These are phyloP conservation scores for Perognathus longimembris DNA, from an alignment of 2,113 vertebrate species.

Conservation along the genomic window DNA sequence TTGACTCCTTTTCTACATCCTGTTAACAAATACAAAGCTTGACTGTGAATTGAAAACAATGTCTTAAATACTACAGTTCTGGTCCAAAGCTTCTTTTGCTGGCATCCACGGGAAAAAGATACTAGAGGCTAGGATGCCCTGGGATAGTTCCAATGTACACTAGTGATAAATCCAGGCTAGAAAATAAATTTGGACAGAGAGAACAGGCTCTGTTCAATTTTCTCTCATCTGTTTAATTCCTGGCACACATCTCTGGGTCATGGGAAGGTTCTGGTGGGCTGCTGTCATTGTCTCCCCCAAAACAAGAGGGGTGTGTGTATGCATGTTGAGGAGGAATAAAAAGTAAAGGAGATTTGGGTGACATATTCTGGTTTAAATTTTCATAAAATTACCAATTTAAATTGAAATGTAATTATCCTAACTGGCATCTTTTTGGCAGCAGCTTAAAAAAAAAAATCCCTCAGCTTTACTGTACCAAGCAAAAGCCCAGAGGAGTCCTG, in stretches of 20 bases:
- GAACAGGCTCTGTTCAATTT: constrained; percentile 80
- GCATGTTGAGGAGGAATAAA: constrained; percentile 73
- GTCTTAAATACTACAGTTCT: constrained; percentile 74
- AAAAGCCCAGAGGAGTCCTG: constrained; percentile 87
- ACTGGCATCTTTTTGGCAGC: constrained; percentile 88
- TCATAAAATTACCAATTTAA: constrained; percentile 89
- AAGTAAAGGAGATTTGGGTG: constrained; percentile 76
- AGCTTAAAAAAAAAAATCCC: constrained; percentile 78
- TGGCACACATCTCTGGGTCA: constrained; percentile 77
- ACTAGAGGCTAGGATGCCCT: constrained; percentile 72
- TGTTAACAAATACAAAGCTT: constrained; percentile 71
- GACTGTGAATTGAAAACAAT: constrained; percentile 76
- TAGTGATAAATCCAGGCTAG: constrained; percentile 76
- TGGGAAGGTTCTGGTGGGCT: constrained; percentile 78
- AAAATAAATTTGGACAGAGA: constrained; percentile 76
- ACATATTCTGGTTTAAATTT: constrained; percentile 82
- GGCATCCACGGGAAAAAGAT: constrained; percentile 64
- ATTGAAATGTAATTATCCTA: constrained; percentile 89
- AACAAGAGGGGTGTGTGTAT: constrained; percentile 72
- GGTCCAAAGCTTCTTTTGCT: constrained; percentile 77
- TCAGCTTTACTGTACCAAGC: constrained; percentile 81
- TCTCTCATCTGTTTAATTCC: constrained; percentile 80
- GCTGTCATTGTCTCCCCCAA: constrained; percentile 76
- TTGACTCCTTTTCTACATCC: constrained; percentile 69
- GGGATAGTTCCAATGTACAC: constrained; percentile 76